phyloP scores from a whole-genome alignment of 2,888 invertebrate species.

The Acanthoscelides obtectus region DNA sequence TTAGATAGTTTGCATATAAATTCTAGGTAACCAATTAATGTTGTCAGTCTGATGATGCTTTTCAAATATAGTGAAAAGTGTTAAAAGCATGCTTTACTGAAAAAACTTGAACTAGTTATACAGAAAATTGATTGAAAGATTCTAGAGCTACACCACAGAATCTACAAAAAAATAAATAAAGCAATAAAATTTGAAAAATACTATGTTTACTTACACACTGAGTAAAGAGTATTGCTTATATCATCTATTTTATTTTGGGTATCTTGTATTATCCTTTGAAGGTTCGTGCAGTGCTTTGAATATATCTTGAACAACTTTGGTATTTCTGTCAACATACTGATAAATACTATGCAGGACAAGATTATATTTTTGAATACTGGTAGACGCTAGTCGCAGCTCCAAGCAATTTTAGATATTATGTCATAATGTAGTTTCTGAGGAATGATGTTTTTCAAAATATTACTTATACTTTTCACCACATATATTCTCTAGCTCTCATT shows the following conservation, averaged over 20 bases:
- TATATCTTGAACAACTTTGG: constrained; percentile 43
- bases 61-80: neutral
- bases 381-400: neutral
- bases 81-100: neutral
- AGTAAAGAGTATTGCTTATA: constrained; percentile 38
- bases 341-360: neutral
- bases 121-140: neutral
- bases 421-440: neutral
- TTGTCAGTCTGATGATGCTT: no score
- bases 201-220: constrained; percentile 35
- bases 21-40: no score
- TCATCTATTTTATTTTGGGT: constrained; percentile 42
- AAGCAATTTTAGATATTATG: neutral
- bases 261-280: constrained; percentile 42
- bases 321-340: constrained; percentile 34
- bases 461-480: neutral
- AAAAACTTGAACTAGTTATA: neutral
- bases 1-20: no score
- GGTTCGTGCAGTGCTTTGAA: constrained; percentile 39
- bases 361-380: neutral
- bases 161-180: constrained; percentile 10
- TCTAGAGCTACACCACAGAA: neutral
- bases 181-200: constrained; percentile 7
- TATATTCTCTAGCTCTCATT: neutral
- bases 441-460: neutral